Base-by-base conservation (phyloP, 2,797 vertebrate species). In the Eleutherodactylus coqui region DNA sequence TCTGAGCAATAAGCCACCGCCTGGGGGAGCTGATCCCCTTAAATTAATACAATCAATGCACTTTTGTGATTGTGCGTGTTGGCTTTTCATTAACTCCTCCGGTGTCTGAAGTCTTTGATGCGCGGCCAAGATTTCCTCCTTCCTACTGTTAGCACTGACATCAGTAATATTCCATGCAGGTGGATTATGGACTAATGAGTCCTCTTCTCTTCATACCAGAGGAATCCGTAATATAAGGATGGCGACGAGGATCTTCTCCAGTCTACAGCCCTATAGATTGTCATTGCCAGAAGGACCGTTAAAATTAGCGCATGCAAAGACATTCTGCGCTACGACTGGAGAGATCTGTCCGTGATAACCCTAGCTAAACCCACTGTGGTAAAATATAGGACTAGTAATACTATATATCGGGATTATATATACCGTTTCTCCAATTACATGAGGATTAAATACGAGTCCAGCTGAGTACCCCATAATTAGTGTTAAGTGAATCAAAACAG, bases 111-210 rank as follows among this genome's bases (percentile, higher is more conserved):
- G n/a, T 36, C 41, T 77, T 13, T 81, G 60, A 67, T 36, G 45
- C 16, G n/a, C 21, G 21, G 79, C 60, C 79, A 81, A 69, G 60
- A 69, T 49, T 21, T 45, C 55, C 58, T 80, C n/a, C 77, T 10
- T 79, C 77, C 60, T 7, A 24, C n/a, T 29, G 47, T 41, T 8
- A 75, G 27, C 27, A 10, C 53, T 36, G 38, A 32, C 49, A 84
- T 9, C 6, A 38, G 45, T 81, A 34, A 53, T 67, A n/a, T 27
- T 45, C 8, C 38, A 38, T 43, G 60, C 60, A 72, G 64, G 67
- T 55, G 79, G 79, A 27, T 21, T 14, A 36, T 24, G 32, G 9
- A 10, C 60, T 69, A 43, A 45, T 3, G 13, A 16, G 10, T 27
- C 60, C 14, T 1, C 29, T 32, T 29, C 69, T 72, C 19, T 5